Evolutionary conservation across 2,888 invertebrate genomes (phyloP).

Genomic region (Mesorhabditis spiculigera): DNA sequence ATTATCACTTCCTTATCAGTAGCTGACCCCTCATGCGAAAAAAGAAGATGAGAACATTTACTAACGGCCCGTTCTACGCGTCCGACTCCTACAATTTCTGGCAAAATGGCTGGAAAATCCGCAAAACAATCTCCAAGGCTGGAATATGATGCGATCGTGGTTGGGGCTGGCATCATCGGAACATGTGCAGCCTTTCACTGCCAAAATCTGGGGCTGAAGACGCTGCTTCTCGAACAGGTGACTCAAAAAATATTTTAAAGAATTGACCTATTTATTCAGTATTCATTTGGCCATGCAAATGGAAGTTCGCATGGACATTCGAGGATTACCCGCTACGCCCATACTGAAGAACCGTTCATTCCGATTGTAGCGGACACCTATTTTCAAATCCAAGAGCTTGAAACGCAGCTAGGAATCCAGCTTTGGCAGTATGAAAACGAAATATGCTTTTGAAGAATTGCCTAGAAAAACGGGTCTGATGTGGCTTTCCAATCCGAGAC

Average conservation of each 20-base stretch:
- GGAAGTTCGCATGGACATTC: constrained; percentile 55
- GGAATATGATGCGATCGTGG: constrained; percentile 42
- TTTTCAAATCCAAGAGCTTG: constrained; percentile 32
- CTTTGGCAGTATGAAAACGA: constrained; percentile 30
- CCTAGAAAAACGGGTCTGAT: constrained; percentile 36
- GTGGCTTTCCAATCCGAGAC: constrained; percentile 25
- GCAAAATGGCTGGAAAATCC: too few relatives aligned
- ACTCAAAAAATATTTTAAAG: not conserved
- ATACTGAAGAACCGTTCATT: constrained; percentile 40
- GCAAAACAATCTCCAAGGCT: not conserved
- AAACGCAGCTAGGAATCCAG: constrained; percentile 26
- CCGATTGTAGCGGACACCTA: constrained; percentile 33
- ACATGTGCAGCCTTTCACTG: constrained; percentile 49
- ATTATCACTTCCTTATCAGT: too few relatives aligned
- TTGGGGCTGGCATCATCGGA: constrained; percentile 54
- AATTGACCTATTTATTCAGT: constrained; percentile 25
- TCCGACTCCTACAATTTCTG: too few relatives aligned
- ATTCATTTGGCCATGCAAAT: constrained; percentile 33
- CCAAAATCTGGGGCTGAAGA: constrained; percentile 45
- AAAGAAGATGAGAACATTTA: too few relatives aligned
- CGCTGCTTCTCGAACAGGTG: constrained; percentile 52
- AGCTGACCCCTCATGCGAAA: too few relatives aligned
- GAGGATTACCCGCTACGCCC: constrained; percentile 52
- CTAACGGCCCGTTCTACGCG: too few relatives aligned
- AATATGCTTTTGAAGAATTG: not conserved